Evolutionary conservation across 1,140 invertebrate species (phyloP).

Genomic region (Oppia nitens): DNA sequence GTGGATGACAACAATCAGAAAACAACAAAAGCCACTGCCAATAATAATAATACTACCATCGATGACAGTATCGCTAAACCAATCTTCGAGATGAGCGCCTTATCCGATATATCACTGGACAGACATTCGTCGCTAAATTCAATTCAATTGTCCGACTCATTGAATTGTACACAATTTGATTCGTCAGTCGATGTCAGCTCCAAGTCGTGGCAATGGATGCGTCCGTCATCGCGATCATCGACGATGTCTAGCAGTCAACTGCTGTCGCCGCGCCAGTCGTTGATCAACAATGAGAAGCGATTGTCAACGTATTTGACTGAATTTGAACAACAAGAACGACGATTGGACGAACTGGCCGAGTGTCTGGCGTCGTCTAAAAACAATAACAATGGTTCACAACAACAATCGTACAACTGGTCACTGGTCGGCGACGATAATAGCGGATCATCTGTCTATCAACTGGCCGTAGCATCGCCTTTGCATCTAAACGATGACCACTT

Average conservation of each 20-base stretch:
- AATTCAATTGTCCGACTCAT: not conserved
- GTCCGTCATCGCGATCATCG: not conserved
- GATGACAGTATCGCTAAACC: constrained; percentile 6
- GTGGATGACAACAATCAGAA: not conserved
- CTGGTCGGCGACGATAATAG: not conserved
- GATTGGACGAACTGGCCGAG: not conserved
- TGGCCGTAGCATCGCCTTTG: not conserved
- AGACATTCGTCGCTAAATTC: constrained; percentile 5
- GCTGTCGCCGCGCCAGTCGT: not conserved
- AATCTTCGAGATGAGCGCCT: not conserved
- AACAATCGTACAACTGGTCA: no score
- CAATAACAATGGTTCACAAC: not conserved
- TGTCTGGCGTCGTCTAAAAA: not conserved
- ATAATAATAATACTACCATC: not conserved
- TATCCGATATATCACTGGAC: not conserved
- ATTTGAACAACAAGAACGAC: not conserved
- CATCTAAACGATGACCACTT: not conserved
- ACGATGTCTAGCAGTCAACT: not conserved
- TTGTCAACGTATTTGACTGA: not conserved
- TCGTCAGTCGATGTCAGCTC: not conserved
- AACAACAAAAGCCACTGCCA: not conserved
- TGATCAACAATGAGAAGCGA: not conserved
- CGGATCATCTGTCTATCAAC: not conserved
- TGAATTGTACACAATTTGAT: not conserved
- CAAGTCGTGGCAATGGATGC: not conserved